phyloP scores from a whole-genome alignment of 2,797 vertebrate species.

The Acanthis flammea region DNA sequence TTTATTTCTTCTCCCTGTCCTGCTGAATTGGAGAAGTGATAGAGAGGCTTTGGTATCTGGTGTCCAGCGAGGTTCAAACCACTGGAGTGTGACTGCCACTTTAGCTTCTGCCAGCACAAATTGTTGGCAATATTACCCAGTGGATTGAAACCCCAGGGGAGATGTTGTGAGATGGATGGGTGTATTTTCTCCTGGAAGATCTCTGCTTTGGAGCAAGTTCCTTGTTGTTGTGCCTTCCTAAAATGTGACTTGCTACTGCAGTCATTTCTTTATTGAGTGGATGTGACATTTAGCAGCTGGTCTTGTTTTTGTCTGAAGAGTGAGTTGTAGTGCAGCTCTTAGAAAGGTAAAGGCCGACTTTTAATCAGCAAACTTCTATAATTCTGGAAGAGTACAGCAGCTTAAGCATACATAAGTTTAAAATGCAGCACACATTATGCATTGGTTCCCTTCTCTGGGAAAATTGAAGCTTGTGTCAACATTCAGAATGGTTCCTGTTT shows the following conservation, averaged over 20 bases:
- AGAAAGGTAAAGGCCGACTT: not conserved
- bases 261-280: not conserved
- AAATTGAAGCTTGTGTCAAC: not conserved
- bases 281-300: not conserved
- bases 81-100: not conserved
- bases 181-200: not conserved
- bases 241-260: not conserved
- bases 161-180: not conserved
- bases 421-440: not conserved
- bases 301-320: not conserved
- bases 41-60: not conserved
- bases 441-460: not conserved
- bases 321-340: not conserved
- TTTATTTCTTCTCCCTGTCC: not conserved
- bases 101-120: conserved; percentile 21
- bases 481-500: not conserved
- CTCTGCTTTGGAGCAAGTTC: not conserved
- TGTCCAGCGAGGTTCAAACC: not conserved
- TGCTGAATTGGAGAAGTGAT: not conserved
- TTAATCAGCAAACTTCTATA: not conserved
- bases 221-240: not conserved
- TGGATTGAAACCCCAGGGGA: not conserved
- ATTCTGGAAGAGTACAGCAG: not conserved
- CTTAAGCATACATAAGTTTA: not conserved
- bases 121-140: not conserved